These are phyloP conservation scores for Brachionus manjavacas DNA, from an alignment of 1,140 invertebrate genomes.

Conservation along the genomic window DNA sequence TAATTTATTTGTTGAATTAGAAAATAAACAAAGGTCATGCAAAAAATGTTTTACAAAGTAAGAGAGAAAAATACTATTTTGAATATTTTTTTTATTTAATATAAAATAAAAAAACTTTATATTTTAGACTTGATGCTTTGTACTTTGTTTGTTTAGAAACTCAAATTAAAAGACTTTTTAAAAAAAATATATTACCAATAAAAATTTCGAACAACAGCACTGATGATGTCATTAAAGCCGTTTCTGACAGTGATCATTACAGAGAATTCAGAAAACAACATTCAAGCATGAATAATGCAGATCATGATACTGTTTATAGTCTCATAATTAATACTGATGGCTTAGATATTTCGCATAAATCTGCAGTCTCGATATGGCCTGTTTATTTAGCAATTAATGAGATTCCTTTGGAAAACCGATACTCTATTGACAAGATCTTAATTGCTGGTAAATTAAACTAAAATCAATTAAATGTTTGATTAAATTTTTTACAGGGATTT, in stretches of 20 bases:
- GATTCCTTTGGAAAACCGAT: too few species aligned
- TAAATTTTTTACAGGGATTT: too few species aligned
- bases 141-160: not conserved
- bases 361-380: not conserved
- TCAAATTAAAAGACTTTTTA: not conserved
- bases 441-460: too few species aligned
- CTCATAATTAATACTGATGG: not conserved
- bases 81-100: not conserved
- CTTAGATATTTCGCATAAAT: not conserved
- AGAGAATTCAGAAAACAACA: not conserved
- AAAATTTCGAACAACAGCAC: not conserved
- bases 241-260: not conserved
- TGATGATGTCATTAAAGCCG: not conserved
- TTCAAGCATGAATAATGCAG: not conserved
- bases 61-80: not conserved
- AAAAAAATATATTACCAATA: not conserved
- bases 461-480: too few species aligned
- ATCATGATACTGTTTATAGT: not conserved
- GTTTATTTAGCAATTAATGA: not conserved
- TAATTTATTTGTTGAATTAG: not conserved
- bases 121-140: not conserved
- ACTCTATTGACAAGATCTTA: too few species aligned
- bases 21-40: not conserved
- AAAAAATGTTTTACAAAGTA: not conserved
- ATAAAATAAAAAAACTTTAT: not conserved